Conservation (phyloP, 2,888 invertebrate genomes). For the Drosophila mayaguana region DNA sequence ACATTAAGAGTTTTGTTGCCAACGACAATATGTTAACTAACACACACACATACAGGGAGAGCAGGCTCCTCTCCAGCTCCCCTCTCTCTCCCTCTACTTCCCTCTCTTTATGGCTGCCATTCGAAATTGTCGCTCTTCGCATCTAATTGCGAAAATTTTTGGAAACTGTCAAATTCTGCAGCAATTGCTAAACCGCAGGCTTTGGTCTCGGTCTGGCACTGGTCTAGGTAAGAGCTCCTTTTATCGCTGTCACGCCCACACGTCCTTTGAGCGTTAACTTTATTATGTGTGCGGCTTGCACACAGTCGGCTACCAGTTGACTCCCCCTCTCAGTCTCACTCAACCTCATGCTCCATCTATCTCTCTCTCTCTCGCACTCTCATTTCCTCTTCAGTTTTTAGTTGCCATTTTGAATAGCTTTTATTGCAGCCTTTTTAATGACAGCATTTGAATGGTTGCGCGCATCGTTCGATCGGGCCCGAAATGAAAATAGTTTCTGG, state of each 20-base stretch:
- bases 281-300: conserved; percentile 65
- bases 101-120: conserved; percentile 38
- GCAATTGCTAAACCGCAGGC: conserved; percentile 71
- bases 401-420: conserved; percentile 56
- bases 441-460: conserved; percentile 53
- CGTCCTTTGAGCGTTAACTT: conserved; percentile 63
- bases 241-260: conserved; percentile 30
- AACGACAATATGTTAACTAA: conserved; percentile 63
- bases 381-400: conserved; percentile 31
- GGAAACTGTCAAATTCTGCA: conserved; percentile 75
- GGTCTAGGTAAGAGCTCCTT: conserved; percentile 26
- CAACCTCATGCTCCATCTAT: too few species aligned
- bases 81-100: neutral
- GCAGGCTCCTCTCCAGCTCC: too few species aligned
- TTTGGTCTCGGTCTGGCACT: conserved; percentile 52
- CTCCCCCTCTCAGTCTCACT: neutral
- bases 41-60: conserved; percentile 11
- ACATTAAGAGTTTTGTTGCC: conserved; percentile 60
- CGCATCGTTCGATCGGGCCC: conserved; percentile 47
- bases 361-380: conserved; percentile 5
- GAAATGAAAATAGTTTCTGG: conserved; percentile 63
- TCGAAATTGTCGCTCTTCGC: conserved; percentile 68
- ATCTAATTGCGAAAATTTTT: conserved; percentile 77
- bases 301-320: conserved; percentile 45
- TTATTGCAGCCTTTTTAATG: conserved; percentile 64